A percentile compares a stretch with the other conserved stretches of the same genome.
phyloP scores from a whole-genome alignment of 2,797 vertebrate genomes.

The Typhlichthys subterraneus region DNA sequence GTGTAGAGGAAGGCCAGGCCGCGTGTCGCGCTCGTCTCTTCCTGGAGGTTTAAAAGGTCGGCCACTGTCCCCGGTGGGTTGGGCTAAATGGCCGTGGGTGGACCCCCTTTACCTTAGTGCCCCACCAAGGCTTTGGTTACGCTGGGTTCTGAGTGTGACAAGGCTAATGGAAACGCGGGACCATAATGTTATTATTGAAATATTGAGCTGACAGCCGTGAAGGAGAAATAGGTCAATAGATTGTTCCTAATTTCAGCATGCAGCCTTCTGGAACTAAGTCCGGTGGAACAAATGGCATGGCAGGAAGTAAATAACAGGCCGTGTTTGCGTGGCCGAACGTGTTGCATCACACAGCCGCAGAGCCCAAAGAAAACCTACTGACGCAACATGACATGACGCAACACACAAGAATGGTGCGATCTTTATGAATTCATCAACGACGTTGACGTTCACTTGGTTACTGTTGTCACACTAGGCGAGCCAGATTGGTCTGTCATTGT shows the following conservation, averaged over 20 bases:
- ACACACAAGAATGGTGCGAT: not conserved
- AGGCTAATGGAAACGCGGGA: slow-evolving; percentile 35
- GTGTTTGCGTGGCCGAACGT: slow-evolving; percentile 13
- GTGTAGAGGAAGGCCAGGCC: slow-evolving; percentile 29
- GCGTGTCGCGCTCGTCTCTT: slow-evolving; percentile 19
- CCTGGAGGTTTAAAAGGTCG: slow-evolving; percentile 47
- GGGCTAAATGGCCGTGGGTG: slow-evolving; percentile 38
- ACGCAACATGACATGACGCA: not conserved
- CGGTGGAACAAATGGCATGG: slow-evolving; percentile 30
- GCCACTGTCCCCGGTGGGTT: slow-evolving; percentile 46
- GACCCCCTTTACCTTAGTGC: slow-evolving; percentile 16
- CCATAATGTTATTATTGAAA: slow-evolving; percentile 55
- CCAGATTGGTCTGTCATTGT: slow-evolving; percentile 7
- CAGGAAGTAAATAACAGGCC: slow-evolving; percentile 4
- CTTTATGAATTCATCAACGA: not conserved
- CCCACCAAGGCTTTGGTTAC: slow-evolving; percentile 26
- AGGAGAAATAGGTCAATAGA: slow-evolving; percentile 43
- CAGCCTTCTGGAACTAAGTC: slow-evolving; percentile 41
- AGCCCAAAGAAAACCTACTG: slow-evolving; percentile 2
- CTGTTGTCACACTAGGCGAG: slow-evolving; percentile 2
- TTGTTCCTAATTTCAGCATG: slow-evolving; percentile 40
- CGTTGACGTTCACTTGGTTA: not conserved
- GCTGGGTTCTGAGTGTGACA: not conserved
- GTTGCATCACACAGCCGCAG: not conserved
- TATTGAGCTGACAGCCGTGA: slow-evolving; percentile 54